A percentile compares a stretch with the other conserved stretches of the same genome.
phyloP scores from a whole-genome alignment of 2,888 invertebrate genomes.

The Antheraea assamensis region DNA sequence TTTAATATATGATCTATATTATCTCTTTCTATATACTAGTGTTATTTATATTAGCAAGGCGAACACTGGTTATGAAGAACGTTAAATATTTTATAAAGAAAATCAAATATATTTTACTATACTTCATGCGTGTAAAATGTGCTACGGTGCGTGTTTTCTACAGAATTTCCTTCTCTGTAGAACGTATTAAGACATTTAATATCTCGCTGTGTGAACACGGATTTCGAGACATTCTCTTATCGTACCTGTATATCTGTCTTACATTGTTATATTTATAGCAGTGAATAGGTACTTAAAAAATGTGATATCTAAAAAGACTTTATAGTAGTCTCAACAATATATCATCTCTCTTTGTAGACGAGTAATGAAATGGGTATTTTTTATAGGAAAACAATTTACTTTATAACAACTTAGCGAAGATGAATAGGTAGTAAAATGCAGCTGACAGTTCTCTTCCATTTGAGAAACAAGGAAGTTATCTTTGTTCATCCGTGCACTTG shows the following conservation, averaged over 20 bases:
- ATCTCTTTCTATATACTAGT: too few relatives aligned
- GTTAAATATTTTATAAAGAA: not conserved
- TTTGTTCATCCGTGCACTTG: constrained; percentile 4
- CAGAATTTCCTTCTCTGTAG: not conserved
- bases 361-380: not conserved
- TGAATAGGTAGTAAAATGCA: not conserved
- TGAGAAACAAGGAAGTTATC: constrained; percentile 2
- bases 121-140: constrained; percentile 3
- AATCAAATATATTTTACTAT: not conserved
- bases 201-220: not conserved
- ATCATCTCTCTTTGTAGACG: not conserved
- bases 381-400: not conserved
- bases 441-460: not conserved
- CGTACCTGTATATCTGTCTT: not conserved
- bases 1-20: too few relatives aligned
- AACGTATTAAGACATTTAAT: not conserved
- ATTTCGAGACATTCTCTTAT: not conserved
- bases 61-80: too few relatives aligned
- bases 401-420: not conserved
- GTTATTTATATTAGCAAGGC: too few relatives aligned
- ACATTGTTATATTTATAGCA: not conserved
- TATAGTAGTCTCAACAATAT: not conserved
- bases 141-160: not conserved
- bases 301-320: not conserved
- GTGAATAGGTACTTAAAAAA: not conserved